Conservation (phyloP, 2,888 invertebrate species). For the Ypsolopha scabrella region DNA sequence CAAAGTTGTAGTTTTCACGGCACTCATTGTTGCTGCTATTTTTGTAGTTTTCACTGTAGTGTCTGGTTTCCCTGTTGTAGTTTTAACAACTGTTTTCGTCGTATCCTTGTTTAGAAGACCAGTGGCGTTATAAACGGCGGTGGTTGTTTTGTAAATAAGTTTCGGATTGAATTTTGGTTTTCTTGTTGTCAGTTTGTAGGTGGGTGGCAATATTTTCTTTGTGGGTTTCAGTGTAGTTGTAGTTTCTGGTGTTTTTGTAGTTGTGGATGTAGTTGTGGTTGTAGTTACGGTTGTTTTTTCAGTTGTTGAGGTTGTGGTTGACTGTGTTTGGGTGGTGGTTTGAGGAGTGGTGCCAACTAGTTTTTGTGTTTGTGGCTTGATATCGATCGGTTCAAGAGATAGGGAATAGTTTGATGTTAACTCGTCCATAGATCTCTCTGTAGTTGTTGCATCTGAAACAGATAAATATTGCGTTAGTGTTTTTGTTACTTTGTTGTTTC, state of each 20-base stretch:
- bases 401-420: too few species aligned
- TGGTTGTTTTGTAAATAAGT: conserved; percentile 4
- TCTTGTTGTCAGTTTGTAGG: conserved; percentile 5
- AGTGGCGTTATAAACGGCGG: background rate
- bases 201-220: background rate
- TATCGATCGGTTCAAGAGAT: background rate
- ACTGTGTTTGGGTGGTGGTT: conserved; percentile 7
- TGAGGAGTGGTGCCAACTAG: conserved; percentile 17
- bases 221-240: conserved; percentile 10
- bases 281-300: conserved; percentile 13
- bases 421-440: conserved; percentile 3
- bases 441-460: conserved; percentile 5
- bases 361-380: conserved; percentile 30
- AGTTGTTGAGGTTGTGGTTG: conserved; percentile 7
- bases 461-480: too few species aligned
- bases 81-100: conserved; percentile 7
- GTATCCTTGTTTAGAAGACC: background rate
- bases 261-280: conserved; percentile 14
- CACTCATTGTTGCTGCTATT: conserved; percentile 3
- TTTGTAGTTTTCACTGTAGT: background rate
- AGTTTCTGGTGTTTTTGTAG: conserved; percentile 12
- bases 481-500: too few species aligned
- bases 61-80: conserved; percentile 7
- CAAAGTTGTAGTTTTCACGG: conserved; percentile 1
- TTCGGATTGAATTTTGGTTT: conserved; percentile 6